Conservation (phyloP, 2,888 invertebrate genomes). For the Bembecia ichneumoniformis region DNA sequence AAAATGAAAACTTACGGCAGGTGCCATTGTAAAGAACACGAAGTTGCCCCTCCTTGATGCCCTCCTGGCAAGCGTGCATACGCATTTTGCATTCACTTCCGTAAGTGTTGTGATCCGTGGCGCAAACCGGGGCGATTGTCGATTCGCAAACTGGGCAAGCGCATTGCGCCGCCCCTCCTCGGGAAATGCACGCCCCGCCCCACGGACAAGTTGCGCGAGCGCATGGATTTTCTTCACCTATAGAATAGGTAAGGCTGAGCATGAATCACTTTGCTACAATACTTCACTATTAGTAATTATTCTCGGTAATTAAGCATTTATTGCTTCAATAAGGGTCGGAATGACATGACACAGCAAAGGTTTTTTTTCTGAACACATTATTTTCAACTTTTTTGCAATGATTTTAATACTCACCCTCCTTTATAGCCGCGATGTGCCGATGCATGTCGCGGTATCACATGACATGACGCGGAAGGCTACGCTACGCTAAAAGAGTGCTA, state of each 20-base stretch:
- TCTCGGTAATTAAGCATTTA: not conserved
- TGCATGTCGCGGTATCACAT: no score
- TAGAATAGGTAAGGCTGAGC: not conserved
- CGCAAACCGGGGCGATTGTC: conserved; percentile 82
- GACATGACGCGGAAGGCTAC: no score
- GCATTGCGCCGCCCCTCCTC: conserved; percentile 75
- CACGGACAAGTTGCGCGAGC: conserved; percentile 73
- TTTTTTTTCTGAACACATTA: no score
- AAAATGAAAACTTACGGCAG: conserved; percentile 48
- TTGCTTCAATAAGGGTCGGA: no score
- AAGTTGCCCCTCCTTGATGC: conserved; percentile 76
- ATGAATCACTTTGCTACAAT: not conserved
- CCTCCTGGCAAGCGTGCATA: conserved; percentile 83
- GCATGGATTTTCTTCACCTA: conserved; percentile 73
- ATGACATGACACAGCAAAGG: no score
- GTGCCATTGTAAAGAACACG: conserved; percentile 74
- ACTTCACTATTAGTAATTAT: not conserved
- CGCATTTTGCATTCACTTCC: conserved; percentile 87
- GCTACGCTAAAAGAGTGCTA: no score
- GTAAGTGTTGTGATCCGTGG: conserved; percentile 84
- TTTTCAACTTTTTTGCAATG: no score
- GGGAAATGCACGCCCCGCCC: conserved; percentile 78
- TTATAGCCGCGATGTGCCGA: no score
- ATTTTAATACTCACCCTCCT: no score
- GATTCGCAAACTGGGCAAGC: conserved; percentile 83